phyloP scores from a whole-genome alignment of 2,113 vertebrate species.

The Campylomormyrus tamandua region DNA sequence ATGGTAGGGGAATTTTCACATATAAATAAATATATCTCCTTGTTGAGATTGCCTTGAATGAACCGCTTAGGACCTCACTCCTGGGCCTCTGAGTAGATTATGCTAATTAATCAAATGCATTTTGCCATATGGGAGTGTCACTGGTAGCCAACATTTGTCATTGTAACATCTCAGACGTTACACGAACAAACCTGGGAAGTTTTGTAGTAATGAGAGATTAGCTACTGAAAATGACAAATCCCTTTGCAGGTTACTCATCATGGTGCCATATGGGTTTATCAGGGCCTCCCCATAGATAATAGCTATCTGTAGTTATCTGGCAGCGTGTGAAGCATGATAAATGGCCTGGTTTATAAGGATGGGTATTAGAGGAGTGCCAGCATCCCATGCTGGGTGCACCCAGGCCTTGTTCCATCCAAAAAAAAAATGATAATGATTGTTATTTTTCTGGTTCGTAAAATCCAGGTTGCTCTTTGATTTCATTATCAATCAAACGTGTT shows the following conservation, averaged over 20 bases:
- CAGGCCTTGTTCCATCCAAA: background rate
- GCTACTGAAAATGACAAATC: background rate
- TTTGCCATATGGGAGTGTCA: slow-evolving; percentile 5
- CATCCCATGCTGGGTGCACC: background rate
- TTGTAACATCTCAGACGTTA: background rate
- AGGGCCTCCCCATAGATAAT: background rate
- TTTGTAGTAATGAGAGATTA: slow-evolving; percentile 5
- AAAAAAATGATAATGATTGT: background rate
- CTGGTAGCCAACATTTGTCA: slow-evolving; percentile 2
- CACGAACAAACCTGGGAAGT: background rate
- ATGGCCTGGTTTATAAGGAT: background rate
- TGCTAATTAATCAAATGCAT: slow-evolving; percentile 10
- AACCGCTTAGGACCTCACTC: background rate
- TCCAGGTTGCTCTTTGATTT: background rate
- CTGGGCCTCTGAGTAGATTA: background rate
- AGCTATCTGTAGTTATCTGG: background rate
- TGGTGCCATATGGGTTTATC: background rate
- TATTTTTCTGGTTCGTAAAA: background rate
- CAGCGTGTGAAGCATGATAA: background rate
- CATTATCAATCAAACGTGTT: background rate
- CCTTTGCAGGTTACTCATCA: background rate
- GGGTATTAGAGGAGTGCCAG: background rate
- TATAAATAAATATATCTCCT: background rate
- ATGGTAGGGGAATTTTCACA: background rate
- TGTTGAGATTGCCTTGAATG: background rate